Conservation (phyloP, 2,797 vertebrate species). For the Urosaurus nigricauda region DNA sequence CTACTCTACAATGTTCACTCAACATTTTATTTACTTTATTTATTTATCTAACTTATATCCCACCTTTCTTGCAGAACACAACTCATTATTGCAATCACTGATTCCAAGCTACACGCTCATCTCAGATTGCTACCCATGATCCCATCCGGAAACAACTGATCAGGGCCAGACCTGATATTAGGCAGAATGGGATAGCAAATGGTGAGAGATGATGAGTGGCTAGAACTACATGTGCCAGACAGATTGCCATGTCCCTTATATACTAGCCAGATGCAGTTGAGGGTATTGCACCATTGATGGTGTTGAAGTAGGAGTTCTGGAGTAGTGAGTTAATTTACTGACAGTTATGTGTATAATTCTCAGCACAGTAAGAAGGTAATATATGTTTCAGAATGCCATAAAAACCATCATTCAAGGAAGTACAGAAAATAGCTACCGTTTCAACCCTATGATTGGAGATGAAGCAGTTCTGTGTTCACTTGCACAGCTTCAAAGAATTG, state of each 20-base stretch:
- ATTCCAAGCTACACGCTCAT: neutral
- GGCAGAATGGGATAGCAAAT: too few relatives aligned
- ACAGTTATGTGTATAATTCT: neutral
- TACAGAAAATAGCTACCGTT: conserved; percentile 31
- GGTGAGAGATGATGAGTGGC: too few relatives aligned
- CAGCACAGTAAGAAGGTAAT: neutral
- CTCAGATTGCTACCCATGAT: too few relatives aligned
- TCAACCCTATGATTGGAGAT: neutral
- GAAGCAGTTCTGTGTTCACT: conserved; percentile 28
- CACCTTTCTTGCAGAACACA: too few relatives aligned
- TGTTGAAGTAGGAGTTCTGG: neutral
- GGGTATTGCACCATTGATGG: neutral
- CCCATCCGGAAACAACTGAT: too few relatives aligned
- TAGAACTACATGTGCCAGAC: too few relatives aligned
- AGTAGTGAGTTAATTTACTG: neutral
- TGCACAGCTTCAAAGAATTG: neutral
- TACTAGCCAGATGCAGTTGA: neutral
- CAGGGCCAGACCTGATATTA: too few relatives aligned
- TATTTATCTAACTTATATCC: too few relatives aligned
- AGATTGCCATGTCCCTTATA: neutral
- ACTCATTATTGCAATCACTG: neutral
- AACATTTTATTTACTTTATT: neutral
- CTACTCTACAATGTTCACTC: neutral
- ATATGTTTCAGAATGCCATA: conserved; percentile 27
- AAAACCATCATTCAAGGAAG: neutral